These are phyloP conservation scores for Galeopsomyia nigrocyanea DNA, from an alignment of 2,888 invertebrate species.

Conservation along the genomic window DNA sequence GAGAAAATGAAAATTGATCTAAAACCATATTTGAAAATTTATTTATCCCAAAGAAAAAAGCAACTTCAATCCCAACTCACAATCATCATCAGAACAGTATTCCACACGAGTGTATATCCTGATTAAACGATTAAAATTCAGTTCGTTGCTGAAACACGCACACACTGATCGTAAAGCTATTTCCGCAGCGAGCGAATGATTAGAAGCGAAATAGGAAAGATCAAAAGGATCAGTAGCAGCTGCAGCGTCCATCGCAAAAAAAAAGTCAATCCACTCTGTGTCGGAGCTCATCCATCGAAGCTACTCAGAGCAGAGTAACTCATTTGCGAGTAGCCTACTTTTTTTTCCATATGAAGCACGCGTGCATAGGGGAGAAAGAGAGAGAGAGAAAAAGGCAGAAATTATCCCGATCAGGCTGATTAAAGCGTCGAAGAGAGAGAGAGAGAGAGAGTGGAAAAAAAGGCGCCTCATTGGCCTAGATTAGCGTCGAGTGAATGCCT, in stretches of 20 bases:
- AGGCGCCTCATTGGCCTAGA: constrained; percentile 42
- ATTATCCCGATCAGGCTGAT: constrained; percentile 35
- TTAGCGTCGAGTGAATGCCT: constrained; percentile 31
- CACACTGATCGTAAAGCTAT: no score
- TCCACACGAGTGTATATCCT: no score
- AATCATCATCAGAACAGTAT: no score
- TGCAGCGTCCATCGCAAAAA: background rate
- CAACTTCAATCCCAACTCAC: no score
- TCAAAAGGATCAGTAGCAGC: background rate
- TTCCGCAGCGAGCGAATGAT: background rate
- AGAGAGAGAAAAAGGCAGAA: constrained; percentile 11
- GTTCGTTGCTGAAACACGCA: no score
- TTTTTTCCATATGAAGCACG: constrained; percentile 16
- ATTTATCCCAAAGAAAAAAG: no score
- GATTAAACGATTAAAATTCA: no score
- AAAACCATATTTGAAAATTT: no score
- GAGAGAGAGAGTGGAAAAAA: no score
- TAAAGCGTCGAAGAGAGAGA: constrained; percentile 15
- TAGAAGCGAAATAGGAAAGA: no score
- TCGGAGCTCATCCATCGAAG: constrained; percentile 32
- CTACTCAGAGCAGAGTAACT: constrained; percentile 50
- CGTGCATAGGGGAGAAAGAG: background rate
- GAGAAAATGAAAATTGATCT: no score
- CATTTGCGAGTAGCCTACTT: constrained; percentile 48
- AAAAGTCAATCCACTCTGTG: constrained; percentile 11